Evolutionary conservation across 1,140 invertebrate genomes (phyloP), one percentile per base, ranked within the genome.

Genomic region (Ditylenchus dipsaci): DNA sequence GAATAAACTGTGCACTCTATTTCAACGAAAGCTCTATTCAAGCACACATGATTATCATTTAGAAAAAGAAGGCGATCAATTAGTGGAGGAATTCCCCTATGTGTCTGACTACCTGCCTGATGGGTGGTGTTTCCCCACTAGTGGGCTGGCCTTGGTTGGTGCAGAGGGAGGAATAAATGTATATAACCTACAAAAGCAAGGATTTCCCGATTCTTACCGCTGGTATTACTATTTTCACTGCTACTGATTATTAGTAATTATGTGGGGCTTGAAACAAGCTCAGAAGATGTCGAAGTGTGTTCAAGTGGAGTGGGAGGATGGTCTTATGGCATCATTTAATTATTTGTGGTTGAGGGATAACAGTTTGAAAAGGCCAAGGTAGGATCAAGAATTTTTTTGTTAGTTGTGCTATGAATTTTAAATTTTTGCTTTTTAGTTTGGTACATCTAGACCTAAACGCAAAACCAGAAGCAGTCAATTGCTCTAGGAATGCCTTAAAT

Each of bases 271-370:
- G 21, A 72, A 72, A 75, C 57, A 38, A 17, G 71, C 71, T 1
- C 26, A 30, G 49, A 66, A 66, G n/a, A 15, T 72, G 21, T 71
- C 69, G 13, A 63, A 64, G 23, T 69, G 58, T 33, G 65, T 74
- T 42, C 58, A 74, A 68, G 59, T 73, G 15, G 73, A 68, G 27
- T 74, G 72, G 72, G 72, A 76, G 45, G 72, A 74, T 47, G 72
- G 72, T 8, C 38, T 76, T 23, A 23, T 33, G 17, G 72, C 72
- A 1, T 47, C 62, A 45, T 74, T 74, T 57, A 56, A 33, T 15
- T 74, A 75, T 38, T 38, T 76, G 26, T 74, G 72, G 72, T 47
- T 74, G 8, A 53, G 66, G 23, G 72, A 74, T 33, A 75, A 71
- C 23, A 68, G 64, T 3, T 33, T 53, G 1, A 66, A 60, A 49